These are phyloP conservation scores for Pseudomyrmex gracilis DNA, from an alignment of 1,140 invertebrate species.

Conservation along the genomic window DNA sequence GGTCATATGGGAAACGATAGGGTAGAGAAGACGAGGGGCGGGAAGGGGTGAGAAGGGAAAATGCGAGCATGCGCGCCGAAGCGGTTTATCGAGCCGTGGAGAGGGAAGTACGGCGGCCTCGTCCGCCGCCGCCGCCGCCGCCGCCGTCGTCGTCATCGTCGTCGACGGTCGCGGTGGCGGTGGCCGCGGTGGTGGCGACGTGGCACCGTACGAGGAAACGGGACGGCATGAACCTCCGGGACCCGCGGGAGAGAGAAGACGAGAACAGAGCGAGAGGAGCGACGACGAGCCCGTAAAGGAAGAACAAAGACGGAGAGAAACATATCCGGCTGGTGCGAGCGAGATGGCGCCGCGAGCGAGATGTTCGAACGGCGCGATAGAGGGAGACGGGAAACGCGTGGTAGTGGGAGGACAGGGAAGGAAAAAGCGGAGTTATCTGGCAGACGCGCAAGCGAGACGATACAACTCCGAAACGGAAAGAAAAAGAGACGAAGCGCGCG, in stretches of 20 bases:
- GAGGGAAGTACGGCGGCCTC: slow-evolving; percentile 72
- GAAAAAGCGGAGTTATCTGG: slow-evolving; percentile 27
- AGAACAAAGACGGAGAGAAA: slow-evolving; percentile 21
- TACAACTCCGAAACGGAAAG: not conserved
- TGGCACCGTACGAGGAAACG: slow-evolving; percentile 55
- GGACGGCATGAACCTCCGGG: slow-evolving; percentile 15
- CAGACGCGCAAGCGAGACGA: slow-evolving; percentile 25
- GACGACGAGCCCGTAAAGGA: slow-evolving; percentile 27
- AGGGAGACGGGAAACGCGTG: slow-evolving; percentile 11
- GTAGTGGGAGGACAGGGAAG: slow-evolving; percentile 5
- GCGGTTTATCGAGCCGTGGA: slow-evolving; percentile 75
- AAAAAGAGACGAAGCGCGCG: slow-evolving; percentile 7
- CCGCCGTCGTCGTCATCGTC: slow-evolving; percentile 8
- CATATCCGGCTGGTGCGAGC: slow-evolving; percentile 28
- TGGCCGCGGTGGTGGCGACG: slow-evolving; percentile 44
- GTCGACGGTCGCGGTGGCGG: slow-evolving; percentile 16
- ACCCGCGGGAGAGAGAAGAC: slow-evolving; percentile 6
- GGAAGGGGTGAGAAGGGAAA: slow-evolving; percentile 47
- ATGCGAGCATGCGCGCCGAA: slow-evolving; percentile 72
- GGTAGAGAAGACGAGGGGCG: not conserved
- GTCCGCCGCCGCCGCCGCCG: slow-evolving; percentile 34
- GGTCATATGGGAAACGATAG: slow-evolving; percentile 50
- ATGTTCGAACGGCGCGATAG: not conserved
- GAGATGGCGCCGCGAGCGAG: slow-evolving; percentile 16
- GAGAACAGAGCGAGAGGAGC: slow-evolving; percentile 4